phyloP scores from a whole-genome alignment of 1,140 invertebrate species.

The Camponotus floridanus region DNA sequence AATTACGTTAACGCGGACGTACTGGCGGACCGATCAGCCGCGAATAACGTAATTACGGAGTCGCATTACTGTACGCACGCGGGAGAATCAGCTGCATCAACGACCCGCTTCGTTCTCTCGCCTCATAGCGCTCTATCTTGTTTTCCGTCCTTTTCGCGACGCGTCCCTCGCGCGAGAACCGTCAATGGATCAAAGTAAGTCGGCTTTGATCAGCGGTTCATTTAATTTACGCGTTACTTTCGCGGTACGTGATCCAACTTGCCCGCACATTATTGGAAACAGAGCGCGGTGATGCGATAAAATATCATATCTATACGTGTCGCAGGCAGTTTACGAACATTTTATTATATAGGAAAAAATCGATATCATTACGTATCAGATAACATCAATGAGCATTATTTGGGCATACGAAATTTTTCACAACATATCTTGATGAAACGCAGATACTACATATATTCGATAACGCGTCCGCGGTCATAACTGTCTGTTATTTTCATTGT shows the following conservation, averaged over 20 bases:
- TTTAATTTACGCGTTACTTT: conserved; percentile 49
- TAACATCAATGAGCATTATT: not conserved
- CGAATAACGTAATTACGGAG: conserved; percentile 75
- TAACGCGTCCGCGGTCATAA: conserved; percentile 14
- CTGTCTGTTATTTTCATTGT: conserved; percentile 49
- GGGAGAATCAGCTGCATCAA: conserved; percentile 50
- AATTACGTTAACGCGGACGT: conserved; percentile 74
- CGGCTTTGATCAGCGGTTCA: conserved; percentile 69
- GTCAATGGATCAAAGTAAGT: conserved; percentile 54
- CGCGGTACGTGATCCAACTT: conserved; percentile 8
- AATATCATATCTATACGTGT: not conserved
- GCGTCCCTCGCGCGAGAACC: conserved; percentile 19
- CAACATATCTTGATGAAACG: not conserved
- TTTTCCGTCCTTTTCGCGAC: conserved; percentile 36
- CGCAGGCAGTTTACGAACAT: not conserved
- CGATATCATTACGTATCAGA: not conserved
- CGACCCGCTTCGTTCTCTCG: conserved; percentile 63
- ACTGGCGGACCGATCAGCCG: conserved; percentile 71
- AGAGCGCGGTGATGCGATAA: not conserved
- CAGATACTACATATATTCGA: conserved; percentile 22
- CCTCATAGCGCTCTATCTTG: conserved; percentile 38
- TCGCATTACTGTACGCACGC: conserved; percentile 72
- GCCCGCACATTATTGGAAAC: conserved; percentile 21
- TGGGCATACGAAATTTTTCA: conserved; percentile 6
- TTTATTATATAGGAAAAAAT: not conserved